Conservation (phyloP, 2,797 vertebrate genomes). For the Artibeus lituratus region DNA sequence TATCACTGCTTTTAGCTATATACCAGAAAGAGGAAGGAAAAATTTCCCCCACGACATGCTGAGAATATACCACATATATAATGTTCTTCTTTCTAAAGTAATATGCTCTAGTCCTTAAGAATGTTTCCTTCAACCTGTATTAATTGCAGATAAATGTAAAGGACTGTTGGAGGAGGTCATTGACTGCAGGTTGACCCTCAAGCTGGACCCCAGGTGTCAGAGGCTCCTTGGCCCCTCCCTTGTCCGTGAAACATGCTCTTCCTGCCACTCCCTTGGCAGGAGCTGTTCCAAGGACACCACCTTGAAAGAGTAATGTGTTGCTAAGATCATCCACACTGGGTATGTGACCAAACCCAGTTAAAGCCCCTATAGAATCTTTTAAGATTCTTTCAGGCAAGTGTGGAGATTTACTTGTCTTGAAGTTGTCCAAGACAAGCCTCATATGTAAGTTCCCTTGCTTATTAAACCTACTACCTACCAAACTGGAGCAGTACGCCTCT, state of each 20-base stretch:
- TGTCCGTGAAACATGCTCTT: not conserved
- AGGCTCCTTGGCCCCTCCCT: not conserved
- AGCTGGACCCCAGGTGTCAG: not conserved
- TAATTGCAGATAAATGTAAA: not conserved
- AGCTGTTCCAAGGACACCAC: not conserved
- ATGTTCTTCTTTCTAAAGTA: not conserved
- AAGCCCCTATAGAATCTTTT: not conserved
- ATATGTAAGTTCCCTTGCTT: not conserved
- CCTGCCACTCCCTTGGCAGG: no score
- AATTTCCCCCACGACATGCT: not conserved
- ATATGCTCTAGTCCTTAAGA: not conserved
- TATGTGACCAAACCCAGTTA: not conserved
- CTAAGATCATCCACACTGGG: not conserved
- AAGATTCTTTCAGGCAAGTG: not conserved
- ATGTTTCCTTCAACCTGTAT: not conserved
- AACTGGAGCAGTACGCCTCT: not conserved
- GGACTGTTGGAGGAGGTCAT: not conserved
- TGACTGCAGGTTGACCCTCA: not conserved
- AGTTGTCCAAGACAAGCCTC: not conserved
- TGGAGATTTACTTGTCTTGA: not conserved
- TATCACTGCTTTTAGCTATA: slow-evolving; percentile 80
- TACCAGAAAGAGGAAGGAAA: slow-evolving; percentile 78
- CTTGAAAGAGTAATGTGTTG: not conserved
- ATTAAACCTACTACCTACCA: not conserved
- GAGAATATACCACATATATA: not conserved